These are phyloP conservation scores for Engraulis encrasicolus DNA, from an alignment of 2,113 vertebrate species.

Conservation along the genomic window DNA sequence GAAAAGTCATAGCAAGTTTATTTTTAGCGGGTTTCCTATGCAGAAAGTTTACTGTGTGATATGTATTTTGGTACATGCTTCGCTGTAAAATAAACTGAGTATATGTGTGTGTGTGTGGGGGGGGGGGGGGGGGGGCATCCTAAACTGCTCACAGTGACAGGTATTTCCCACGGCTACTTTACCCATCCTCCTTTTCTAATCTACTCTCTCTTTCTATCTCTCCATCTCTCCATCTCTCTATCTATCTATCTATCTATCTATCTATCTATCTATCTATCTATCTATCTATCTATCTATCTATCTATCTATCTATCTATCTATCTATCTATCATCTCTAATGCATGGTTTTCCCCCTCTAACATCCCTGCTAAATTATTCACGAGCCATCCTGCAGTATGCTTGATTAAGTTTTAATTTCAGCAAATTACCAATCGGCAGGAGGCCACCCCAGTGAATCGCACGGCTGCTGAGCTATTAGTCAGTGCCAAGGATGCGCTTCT, in stretches of 20 bases:
- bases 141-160: no score
- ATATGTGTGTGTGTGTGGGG: no score
- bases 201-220: no score
- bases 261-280: constrained; percentile 23
- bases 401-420: constrained; percentile 94
- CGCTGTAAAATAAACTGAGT: background rate
- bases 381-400: constrained; percentile 79
- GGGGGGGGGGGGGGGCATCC: no score
- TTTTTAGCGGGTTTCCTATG: background rate
- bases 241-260: constrained; percentile 45
- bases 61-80: background rate
- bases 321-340: constrained; percentile 32
- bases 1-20: background rate
- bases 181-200: constrained; percentile 19
- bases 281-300: constrained; percentile 30
- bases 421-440: constrained; percentile 82
- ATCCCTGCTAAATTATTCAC: constrained; percentile 84
- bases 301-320: background rate
- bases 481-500: constrained; percentile 64
- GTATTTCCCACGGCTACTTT: constrained; percentile 22
- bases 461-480: constrained; percentile 80
- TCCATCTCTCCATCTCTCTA: no score
- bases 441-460: constrained; percentile 76
- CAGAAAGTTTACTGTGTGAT: no score
- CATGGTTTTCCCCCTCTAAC: constrained; percentile 33